Conservation (phyloP, 1,140 invertebrate species). For the Drosophila watanabei region DNA sequence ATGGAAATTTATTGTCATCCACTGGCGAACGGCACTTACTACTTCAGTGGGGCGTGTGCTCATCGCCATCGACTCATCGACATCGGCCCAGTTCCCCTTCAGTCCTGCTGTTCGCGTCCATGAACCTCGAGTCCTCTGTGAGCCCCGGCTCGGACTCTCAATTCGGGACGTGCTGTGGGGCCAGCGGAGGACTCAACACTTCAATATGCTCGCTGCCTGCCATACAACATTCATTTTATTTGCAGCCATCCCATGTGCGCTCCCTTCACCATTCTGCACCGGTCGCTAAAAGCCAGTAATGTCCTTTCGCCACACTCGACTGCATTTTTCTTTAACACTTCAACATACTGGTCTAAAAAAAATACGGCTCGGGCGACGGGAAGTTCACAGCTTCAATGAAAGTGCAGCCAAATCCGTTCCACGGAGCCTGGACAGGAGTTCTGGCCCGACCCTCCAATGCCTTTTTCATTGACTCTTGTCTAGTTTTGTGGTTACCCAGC, state of each 20-base stretch:
- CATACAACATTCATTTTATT: constrained; percentile 83
- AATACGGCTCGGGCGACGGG: constrained; percentile 44
- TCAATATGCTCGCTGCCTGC: constrained; percentile 77
- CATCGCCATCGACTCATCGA: constrained; percentile 74
- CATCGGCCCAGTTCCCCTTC: constrained; percentile 37
- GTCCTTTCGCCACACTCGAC: constrained; percentile 82
- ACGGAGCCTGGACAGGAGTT: constrained; percentile 35
- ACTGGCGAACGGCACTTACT: constrained; percentile 83
- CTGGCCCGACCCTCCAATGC: constrained; percentile 33
- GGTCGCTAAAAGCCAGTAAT: constrained; percentile 83
- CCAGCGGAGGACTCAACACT: constrained; percentile 70
- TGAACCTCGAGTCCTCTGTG: constrained; percentile 32
- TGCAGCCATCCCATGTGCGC: constrained; percentile 60
- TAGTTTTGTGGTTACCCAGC: constrained; percentile 73
- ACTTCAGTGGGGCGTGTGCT: constrained; percentile 78
- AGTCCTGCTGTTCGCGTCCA: constrained; percentile 29
- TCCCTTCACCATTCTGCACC: constrained; percentile 22
- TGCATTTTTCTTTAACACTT: constrained; percentile 84
- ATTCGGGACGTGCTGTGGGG: neutral
- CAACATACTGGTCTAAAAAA: constrained; percentile 70
- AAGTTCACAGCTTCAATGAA: constrained; percentile 61
- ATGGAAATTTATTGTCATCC: constrained; percentile 84
- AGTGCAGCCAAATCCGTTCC: constrained; percentile 71
- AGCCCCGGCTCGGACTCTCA: constrained; percentile 2
- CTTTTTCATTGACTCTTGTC: constrained; percentile 69